Conservation (phyloP, 1,140 invertebrate genomes). For the Telenomus remus region DNA sequence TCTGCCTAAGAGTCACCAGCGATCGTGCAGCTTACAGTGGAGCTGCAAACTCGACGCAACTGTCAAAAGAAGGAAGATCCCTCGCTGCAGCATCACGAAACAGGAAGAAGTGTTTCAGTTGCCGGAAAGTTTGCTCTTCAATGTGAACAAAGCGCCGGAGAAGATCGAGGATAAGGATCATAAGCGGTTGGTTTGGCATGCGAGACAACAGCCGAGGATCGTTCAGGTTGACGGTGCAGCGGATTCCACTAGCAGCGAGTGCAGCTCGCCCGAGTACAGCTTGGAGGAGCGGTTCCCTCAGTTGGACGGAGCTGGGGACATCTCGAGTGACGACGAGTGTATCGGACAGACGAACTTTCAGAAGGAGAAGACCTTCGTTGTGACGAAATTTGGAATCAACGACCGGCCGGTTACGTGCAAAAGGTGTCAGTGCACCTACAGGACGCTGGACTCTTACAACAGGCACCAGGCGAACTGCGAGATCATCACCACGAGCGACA, state of each 20-base stretch:
- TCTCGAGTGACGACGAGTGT: constrained; percentile 75
- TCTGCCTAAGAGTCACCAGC: constrained; percentile 76
- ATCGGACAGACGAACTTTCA: constrained; percentile 40
- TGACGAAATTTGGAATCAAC: constrained; percentile 59
- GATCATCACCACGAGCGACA: constrained; percentile 84
- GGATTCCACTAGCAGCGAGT: constrained; percentile 76
- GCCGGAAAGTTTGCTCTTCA: constrained; percentile 74
- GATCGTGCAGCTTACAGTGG: constrained; percentile 81
- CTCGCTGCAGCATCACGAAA: constrained; percentile 62
- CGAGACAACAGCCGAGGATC: constrained; percentile 71
- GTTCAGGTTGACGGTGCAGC: constrained; percentile 80
- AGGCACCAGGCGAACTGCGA: constrained; percentile 88
- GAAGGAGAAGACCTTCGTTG: constrained; percentile 65
- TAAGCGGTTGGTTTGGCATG: constrained; percentile 70
- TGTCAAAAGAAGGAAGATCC: constrained; percentile 81
- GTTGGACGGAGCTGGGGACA: constrained; percentile 85
- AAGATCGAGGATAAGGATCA: constrained; percentile 72
- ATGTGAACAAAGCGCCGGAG: constrained; percentile 69
- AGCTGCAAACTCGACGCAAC: constrained; percentile 81
- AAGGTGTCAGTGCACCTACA: constrained; percentile 90
- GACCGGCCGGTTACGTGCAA: constrained; percentile 89
- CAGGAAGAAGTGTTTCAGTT: constrained; percentile 66
- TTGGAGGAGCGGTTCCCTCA: constrained; percentile 59
- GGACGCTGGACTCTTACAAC: constrained; percentile 90
- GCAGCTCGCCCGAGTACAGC: constrained; percentile 70